Evolutionary conservation across 2,888 invertebrate genomes (phyloP).

Genomic region (Pseudococcus viburni): DNA sequence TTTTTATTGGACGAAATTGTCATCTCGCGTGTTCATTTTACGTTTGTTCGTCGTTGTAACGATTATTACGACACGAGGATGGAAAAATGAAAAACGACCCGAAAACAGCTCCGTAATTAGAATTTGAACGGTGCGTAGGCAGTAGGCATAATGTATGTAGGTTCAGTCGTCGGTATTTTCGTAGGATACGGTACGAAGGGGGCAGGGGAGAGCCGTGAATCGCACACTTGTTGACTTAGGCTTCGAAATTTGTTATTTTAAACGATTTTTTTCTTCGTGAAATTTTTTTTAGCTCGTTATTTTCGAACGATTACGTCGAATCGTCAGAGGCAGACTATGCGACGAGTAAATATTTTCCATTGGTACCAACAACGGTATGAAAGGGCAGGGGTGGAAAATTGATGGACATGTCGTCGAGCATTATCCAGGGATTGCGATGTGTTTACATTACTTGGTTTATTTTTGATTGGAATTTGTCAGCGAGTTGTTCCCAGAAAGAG

Average conservation of each 20-base stretch:
- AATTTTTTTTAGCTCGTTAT: background rate
- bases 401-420: constrained; percentile 9
- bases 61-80: background rate
- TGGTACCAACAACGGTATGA: background rate
- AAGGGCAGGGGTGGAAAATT: background rate
- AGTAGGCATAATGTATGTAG: background rate
- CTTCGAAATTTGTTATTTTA: constrained; percentile 26
- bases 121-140: background rate
- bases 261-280: background rate
- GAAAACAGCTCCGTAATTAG: background rate
- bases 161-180: background rate
- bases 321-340: background rate
- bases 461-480: constrained; percentile 26
- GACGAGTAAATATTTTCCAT: constrained; percentile 29
- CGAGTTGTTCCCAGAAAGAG: background rate
- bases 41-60: background rate
- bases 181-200: background rate
- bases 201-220: background rate
- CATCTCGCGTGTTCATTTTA: background rate
- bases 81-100: background rate
- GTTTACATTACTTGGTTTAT: background rate
- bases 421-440: background rate
- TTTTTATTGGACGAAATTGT: background rate
- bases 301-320: background rate
- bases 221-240: constrained; percentile 17